phyloP scores from a whole-genome alignment of 2,888 invertebrate species.

The Allophyes oxyacanthae region DNA sequence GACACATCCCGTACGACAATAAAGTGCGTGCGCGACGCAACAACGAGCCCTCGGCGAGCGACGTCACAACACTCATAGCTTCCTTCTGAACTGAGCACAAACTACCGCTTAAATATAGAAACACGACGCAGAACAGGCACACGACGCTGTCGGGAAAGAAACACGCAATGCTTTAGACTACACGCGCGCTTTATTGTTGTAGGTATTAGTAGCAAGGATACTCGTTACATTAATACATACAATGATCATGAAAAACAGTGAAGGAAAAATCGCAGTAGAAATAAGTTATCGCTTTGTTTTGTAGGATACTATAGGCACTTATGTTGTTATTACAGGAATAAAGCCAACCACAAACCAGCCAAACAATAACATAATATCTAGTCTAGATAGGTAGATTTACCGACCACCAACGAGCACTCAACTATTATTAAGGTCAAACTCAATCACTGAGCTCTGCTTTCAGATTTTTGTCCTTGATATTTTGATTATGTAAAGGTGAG shows the following conservation, averaged over 20 bases:
- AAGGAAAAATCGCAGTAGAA: too few species aligned
- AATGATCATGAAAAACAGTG: too few species aligned
- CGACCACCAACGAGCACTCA: slow-evolving; percentile 20
- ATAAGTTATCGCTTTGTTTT: neutral
- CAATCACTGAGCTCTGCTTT: slow-evolving; percentile 62
- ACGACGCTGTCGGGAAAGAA: slow-evolving; percentile 77
- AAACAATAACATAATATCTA: too few species aligned
- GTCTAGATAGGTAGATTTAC: slow-evolving; percentile 4
- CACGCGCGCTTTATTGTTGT: slow-evolving; percentile 46
- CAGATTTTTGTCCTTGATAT: slow-evolving; percentile 71
- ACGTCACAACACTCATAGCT: slow-evolving; percentile 78
- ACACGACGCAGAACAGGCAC: slow-evolving; percentile 82
- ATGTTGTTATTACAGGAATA: too few species aligned
- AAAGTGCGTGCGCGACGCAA: slow-evolving; percentile 64
- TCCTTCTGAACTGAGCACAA: slow-evolving; percentile 81
- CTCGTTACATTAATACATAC: neutral
- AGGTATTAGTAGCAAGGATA: slow-evolving; percentile 8
- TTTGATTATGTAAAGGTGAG: slow-evolving; percentile 65
- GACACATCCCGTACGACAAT: slow-evolving; percentile 71
- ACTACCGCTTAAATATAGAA: slow-evolving; percentile 87
- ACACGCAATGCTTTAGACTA: slow-evolving; percentile 62
- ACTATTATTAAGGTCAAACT: slow-evolving; percentile 63
- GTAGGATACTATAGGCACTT: too few species aligned
- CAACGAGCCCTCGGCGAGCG: slow-evolving; percentile 64
- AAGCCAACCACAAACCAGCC: too few species aligned